Evolutionary conservation across 2,797 vertebrate species (phyloP), one percentile per base, ranked within the genome.

Genomic region (Smutsia gigantea): DNA sequence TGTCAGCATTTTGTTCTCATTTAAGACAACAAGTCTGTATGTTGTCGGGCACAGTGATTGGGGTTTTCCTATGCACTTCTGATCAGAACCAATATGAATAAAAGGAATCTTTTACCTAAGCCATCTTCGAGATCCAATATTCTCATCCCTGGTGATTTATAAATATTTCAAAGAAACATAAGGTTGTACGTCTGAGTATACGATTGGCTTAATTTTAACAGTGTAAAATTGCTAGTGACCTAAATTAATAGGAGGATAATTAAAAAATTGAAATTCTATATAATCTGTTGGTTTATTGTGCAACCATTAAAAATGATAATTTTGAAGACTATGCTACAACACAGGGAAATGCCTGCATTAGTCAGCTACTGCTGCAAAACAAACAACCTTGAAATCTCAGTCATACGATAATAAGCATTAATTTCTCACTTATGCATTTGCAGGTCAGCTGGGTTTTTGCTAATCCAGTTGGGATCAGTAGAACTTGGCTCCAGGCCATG

Each of bases 361-460:
- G 31, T 91, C 42, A 46, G 53, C n/a, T 53, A 61, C 25, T 29
- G 31, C 72, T 71, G 46, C 18, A 18, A 82, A 75, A 71, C 39
- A 79, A 95, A 21, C 68, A 83, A n/a, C 42, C 78, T 81, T 66
- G 46, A 91, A 63, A 81, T 83, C 64, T 90, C 71, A 91, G 37
- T 59, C 25, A 34, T 31, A 57, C 11, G 4, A 31, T 74, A 34
- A 51, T 84, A 69, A 68, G 25, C 15, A 31, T 55, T 59, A 63
- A 72, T 81, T 74, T 72, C 82, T 89, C 66, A 75, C 8, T 42
- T 25, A 42, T n/a, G 4, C 29, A 59, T 82, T 75, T 94, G 39
- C 63, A 72, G 34, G 42, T 71, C 68, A 61, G 39, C 25, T 51
- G 12, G 29, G 29, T 64, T 96, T 77, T 19, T 31, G 14, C 11